Base-by-base conservation (phyloP, 2,113 vertebrate species). In the Channa maculata region DNA sequence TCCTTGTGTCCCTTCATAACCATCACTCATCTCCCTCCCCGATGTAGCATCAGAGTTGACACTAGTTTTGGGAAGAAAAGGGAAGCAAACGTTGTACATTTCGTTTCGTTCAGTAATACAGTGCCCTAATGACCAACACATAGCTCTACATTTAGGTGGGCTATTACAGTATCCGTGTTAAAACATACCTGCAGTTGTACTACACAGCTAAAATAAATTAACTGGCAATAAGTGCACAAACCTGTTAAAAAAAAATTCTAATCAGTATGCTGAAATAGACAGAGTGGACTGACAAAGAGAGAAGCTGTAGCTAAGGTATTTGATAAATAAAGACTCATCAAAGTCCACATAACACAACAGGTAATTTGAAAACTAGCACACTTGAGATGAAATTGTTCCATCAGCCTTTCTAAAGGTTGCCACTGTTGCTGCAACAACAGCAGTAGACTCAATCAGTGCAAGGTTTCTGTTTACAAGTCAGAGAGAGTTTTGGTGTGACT, bases 1-100 rank as follows among this genome's bases (percentile, higher is more conserved):
- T 71, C 94, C 92, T 52, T 95, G 93, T 3, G 93, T 87, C 2
- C 96, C 96, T 63, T 99, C 98, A 8, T 94, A 96, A 73, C 96
- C 95, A 60, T 99, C 98, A 51, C 96, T 99, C 95, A 97, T 95
- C 86, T 99, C 97, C 87, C 96, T 98, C 39, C 97, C 96, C 0
- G 97, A 98, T 6, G 94, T 90, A 50, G 95, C 92, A 54, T 99
- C 98, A 2, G 96, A 96, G 87, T 95, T 96, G 77, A 96, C 82
- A 78, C 95, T 95, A 80, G 6, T 70, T 46, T 61, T 59, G 72
- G 44, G 8, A 34, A 61, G 15, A 66, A 67, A 49, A 53, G 5
- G 24, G 0, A 65, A 53, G 36, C 2, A 41, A 41, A 41, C 2
- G 39, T 41, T 41, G 39, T 41, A 41, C 39, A 4, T 41, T 41